phyloP scores from a whole-genome alignment of 2,797 vertebrate species.

The Molossus molossus region DNA sequence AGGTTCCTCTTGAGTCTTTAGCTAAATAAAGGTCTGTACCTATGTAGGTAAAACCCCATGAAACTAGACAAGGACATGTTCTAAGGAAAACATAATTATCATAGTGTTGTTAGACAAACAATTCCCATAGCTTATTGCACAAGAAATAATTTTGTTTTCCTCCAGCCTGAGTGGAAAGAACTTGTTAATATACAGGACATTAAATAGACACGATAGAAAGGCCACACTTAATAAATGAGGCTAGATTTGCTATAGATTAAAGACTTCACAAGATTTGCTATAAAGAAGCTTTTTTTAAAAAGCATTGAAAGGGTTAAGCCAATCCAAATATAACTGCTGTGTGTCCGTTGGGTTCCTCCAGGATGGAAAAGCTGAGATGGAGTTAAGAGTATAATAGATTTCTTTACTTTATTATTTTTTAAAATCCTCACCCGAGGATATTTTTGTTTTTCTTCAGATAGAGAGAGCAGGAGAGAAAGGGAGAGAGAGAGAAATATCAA shows the following conservation, averaged over 20 bases:
- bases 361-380: background rate
- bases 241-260: background rate
- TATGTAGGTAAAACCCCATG: background rate
- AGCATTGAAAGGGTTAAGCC: conserved; percentile 3
- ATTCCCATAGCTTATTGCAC: background rate
- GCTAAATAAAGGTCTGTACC: background rate
- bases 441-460: no score
- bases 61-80: background rate
- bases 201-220: background rate
- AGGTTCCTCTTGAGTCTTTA: background rate
- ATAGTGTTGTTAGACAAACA: background rate
- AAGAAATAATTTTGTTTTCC: background rate
- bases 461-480: no score
- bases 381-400: conserved; percentile 6
- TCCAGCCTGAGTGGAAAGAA: background rate
- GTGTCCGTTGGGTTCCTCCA: background rate
- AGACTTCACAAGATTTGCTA: background rate
- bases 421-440: no score
- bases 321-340: background rate
- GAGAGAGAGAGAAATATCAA: no score
- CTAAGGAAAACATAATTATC: background rate
- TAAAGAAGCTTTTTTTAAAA: background rate
- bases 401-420: background rate
- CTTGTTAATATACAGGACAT: background rate
- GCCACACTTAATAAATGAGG: background rate